These are phyloP conservation scores for Caenorhabditis elegans DNA, from an alignment of 1,140 invertebrate genomes.

Conservation along the genomic window WBcel235 BX284603.4:5173001-5173500, in stretches of 20 bases:
- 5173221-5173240: neutral
- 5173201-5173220: neutral
- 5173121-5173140: neutral
- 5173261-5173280: too few species aligned
- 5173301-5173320: too few species aligned
- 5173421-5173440: too few species aligned
- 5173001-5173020: neutral
- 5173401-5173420: too few species aligned
- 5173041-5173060: neutral
- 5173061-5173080: too few species aligned
- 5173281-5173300: too few species aligned
- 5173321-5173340: too few species aligned
- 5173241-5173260: too few species aligned
- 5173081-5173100: neutral
- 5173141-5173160: neutral
- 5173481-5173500: constrained; percentile 30
- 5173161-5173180: neutral
- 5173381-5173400: too few species aligned
- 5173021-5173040: neutral
- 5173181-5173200: neutral
- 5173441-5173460: constrained; percentile 38
- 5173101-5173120: neutral
- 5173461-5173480: constrained; percentile 29
- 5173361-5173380: too few species aligned
- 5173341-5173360: too few species aligned